These are phyloP conservation scores for Galaxea fascicularis DNA, from an alignment of 92 coral and sea anemone genomes.

Conservation along the genomic window DNA sequence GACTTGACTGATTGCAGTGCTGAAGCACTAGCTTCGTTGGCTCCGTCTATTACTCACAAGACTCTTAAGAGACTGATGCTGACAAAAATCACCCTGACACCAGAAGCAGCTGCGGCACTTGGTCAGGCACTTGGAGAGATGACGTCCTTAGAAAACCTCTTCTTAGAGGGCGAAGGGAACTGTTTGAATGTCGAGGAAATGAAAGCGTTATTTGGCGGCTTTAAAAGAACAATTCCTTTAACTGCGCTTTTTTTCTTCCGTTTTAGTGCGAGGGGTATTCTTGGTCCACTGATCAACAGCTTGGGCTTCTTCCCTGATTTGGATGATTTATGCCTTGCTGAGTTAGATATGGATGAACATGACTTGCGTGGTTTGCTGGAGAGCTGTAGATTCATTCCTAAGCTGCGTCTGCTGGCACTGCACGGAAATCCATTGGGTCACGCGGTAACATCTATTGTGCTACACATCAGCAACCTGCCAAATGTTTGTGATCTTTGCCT, in stretches of 20 bases:
- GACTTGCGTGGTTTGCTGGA: constrained; percentile 11
- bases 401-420: background rate
- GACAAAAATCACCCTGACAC: background rate
- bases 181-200: background rate
- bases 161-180: background rate
- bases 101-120: background rate
- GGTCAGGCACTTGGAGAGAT: background rate
- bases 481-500: background rate
- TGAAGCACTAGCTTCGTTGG: background rate
- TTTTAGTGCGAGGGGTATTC: background rate
- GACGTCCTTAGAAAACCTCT: background rate
- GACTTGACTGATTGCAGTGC: background rate
- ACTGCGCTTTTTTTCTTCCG: background rate
- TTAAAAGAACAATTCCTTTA: background rate
- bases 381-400: background rate
- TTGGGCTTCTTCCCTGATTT: background rate
- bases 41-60: background rate
- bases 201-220: background rate
- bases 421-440: background rate
- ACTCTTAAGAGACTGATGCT: background rate
- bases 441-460: background rate
- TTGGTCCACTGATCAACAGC: background rate
- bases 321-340: background rate
- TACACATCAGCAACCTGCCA: background rate
- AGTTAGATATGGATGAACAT: background rate